Evolutionary conservation across 1,140 invertebrate genomes (phyloP).

Genomic region (Globodera ellingtonae): DNA sequence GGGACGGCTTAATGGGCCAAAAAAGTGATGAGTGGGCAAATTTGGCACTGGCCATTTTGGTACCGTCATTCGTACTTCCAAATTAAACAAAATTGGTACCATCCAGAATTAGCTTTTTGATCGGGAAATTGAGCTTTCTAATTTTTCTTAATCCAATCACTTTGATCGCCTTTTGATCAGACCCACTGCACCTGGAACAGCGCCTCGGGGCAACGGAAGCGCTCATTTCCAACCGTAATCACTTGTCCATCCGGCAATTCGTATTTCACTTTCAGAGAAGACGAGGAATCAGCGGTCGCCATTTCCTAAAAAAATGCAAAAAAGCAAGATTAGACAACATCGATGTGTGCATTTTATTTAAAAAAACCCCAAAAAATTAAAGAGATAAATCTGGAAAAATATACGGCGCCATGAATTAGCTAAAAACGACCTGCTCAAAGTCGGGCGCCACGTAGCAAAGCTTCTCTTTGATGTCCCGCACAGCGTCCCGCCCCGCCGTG

Average conservation of each 20-base stretch:
- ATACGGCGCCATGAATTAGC: neutral
- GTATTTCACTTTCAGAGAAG: slow-evolving; percentile 87
- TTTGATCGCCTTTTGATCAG: neutral
- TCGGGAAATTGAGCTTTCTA: rapidly evolving
- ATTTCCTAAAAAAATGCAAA: slow-evolving; percentile 78
- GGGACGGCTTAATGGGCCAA: slow-evolving; percentile 45
- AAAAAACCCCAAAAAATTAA: slow-evolving; percentile 84
- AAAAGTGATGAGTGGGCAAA: neutral
- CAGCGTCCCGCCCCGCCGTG: slow-evolving; percentile 90
- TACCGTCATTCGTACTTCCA: too few relatives aligned
- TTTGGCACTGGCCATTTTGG: neutral
- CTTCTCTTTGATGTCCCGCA: slow-evolving; percentile 81
- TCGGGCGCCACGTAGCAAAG: slow-evolving; percentile 78
- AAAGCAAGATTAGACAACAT: slow-evolving; percentile 69
- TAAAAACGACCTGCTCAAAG: slow-evolving; percentile 72
- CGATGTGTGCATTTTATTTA: slow-evolving; percentile 69
- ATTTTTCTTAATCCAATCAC: too few relatives aligned
- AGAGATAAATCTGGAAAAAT: slow-evolving; percentile 71
- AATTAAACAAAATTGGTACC: too few relatives aligned
- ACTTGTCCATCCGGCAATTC: slow-evolving; percentile 92
- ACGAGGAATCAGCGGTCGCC: slow-evolving; percentile 86
- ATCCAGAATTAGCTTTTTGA: too few relatives aligned
- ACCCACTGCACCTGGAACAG: slow-evolving; percentile 78
- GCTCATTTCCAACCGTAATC: slow-evolving; percentile 93
- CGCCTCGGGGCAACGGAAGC: slow-evolving; percentile 95